A percentile compares a stretch with the other conserved stretches of the same genome.
These are phyloP conservation scores for Dryas iulia DNA, from an alignment of 1,140 invertebrate species.

Conservation along the genomic window DNA sequence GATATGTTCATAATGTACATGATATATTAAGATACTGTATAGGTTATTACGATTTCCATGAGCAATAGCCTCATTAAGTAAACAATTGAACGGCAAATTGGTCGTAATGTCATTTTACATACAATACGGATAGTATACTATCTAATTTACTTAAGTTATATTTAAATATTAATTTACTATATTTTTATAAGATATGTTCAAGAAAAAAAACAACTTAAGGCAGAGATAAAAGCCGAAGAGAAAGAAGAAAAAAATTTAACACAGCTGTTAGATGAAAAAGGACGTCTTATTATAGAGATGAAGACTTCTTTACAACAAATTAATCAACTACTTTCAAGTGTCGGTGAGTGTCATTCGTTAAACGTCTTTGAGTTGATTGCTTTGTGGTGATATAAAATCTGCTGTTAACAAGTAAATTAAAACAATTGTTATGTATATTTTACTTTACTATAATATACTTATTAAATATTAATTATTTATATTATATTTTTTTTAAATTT, in stretches of 20 bases:
- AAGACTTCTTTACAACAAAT: conserved; percentile 70
- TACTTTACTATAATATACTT: too few relatives aligned
- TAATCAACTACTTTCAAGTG: conserved; percentile 61
- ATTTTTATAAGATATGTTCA: conserved; percentile 72
- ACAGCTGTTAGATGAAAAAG: conserved; percentile 56
- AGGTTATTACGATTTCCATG: neutral
- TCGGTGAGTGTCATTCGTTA: conserved; percentile 42
- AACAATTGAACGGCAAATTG: neutral
- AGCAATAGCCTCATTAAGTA: neutral
- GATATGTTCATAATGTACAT: too few relatives aligned
- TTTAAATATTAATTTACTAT: neutral
- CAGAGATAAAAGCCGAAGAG: conserved; percentile 69
- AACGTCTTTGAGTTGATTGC: neutral
- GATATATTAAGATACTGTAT: neutral
- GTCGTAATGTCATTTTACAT: too few relatives aligned
- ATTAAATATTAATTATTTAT: too few relatives aligned
- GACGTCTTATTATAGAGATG: conserved; percentile 67
- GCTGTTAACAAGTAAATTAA: too few relatives aligned
- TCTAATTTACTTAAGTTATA: neutral
- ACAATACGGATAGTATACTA: neutral
- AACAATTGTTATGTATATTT: too few relatives aligned
- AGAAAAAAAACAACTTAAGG: conserved; percentile 72
- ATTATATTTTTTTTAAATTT: too few relatives aligned
- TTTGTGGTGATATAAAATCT: too few relatives aligned
- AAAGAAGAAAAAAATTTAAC: conserved; percentile 55